Percentiles rank a stretch among this genome's conserved stretches.
Evolutionary conservation across 92 coral and sea anemone genomes (phyloP).

Genomic region (Umimayanthus kanabou): DNA sequence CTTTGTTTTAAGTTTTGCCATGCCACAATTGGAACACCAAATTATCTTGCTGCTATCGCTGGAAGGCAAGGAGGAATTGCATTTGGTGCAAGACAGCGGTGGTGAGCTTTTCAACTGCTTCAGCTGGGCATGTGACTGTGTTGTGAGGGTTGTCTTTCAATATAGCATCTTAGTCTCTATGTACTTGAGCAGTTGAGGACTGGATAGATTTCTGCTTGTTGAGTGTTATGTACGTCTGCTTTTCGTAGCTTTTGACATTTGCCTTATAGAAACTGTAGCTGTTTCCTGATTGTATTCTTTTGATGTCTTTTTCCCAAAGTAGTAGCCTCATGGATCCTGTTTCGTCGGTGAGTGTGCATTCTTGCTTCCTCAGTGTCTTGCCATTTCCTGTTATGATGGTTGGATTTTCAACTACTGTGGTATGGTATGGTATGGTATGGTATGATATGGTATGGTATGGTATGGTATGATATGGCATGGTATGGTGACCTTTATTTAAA

Average conservation of each 20-base stretch:
- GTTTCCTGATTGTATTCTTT: slow-evolving; percentile 31
- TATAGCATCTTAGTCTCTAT: too few species aligned
- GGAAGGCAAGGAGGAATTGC: slow-evolving; percentile 51
- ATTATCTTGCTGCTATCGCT: slow-evolving; percentile 24
- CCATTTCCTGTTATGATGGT: slow-evolving; percentile 28
- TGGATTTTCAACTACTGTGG: slow-evolving; percentile 30
- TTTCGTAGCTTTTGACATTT: slow-evolving; percentile 27
- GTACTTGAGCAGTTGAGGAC: too few species aligned
- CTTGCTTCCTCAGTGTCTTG: slow-evolving; percentile 31
- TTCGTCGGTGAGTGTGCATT: slow-evolving; percentile 35
- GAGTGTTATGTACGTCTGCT: slow-evolving; percentile 19
- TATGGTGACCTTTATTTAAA: too few species aligned
- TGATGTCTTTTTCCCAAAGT: slow-evolving; percentile 40
- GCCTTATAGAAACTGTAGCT: slow-evolving; percentile 38
- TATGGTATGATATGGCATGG: too few species aligned
- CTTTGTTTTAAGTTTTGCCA: slow-evolving; percentile 27
- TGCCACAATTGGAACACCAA: slow-evolving; percentile 16
- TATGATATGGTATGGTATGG: too few species aligned
- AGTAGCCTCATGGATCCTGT: slow-evolving; percentile 39
- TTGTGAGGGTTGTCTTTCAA: not conserved
- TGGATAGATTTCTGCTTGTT: too few species aligned
- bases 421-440: too few species aligned
- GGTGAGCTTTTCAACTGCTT: slow-evolving; percentile 52
- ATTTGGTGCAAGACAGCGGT: slow-evolving; percentile 39
- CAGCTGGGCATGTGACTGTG: slow-evolving; percentile 49